Evolutionary conservation across 2,888 invertebrate genomes (phyloP), one percentile per base, ranked within the genome.

Genomic region (Harpalus rufipes): DNA sequence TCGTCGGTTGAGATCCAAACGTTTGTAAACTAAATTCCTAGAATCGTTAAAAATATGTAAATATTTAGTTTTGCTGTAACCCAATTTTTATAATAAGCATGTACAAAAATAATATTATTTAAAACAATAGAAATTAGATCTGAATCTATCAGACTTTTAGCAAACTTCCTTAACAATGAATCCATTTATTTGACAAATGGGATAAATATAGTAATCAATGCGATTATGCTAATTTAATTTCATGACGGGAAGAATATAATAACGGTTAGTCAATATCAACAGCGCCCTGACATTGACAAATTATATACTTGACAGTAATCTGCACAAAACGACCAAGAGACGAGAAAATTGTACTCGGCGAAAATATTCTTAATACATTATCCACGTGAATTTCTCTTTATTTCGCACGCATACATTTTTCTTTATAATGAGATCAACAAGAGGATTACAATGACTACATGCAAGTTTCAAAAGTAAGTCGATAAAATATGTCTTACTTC

Each of bases 171-270:
- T 32, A 39, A 68, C 68, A 68, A 68, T 68, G 68, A 68, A 32
- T 39, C 7, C 6, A 68, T 39, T 14, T 39, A 10, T 68, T 32
- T 68, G 68, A 68, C 32, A 68, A 68, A 68, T 68, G 68, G 32
- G 32, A n/a, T 39, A 39, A 39, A 68, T 68, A 68, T 68, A 41
- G 68, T 39, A 68, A 68, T 68, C 32, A 32, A 14, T 3, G 32
- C 68, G 68, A 68, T 68, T 68, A 68, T 68, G 68, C 68, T 68
- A 68, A 68, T 68, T 68, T 68, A 68, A 68, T 68, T 39, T 68
- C 32, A 68, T 68, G 68, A 68, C 68, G 32, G 32, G 68, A 68
- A 68, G 68, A 68, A n/a, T 39, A 68, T 68, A 68, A 68, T 68
- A 68, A 68, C 68, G 39, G 68, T 68, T 39, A 39, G 68, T 68